Evolutionary conservation across 1,140 invertebrate genomes (phyloP), one percentile per base, ranked within the genome.

Genomic region (Nebria ingens): DNA sequence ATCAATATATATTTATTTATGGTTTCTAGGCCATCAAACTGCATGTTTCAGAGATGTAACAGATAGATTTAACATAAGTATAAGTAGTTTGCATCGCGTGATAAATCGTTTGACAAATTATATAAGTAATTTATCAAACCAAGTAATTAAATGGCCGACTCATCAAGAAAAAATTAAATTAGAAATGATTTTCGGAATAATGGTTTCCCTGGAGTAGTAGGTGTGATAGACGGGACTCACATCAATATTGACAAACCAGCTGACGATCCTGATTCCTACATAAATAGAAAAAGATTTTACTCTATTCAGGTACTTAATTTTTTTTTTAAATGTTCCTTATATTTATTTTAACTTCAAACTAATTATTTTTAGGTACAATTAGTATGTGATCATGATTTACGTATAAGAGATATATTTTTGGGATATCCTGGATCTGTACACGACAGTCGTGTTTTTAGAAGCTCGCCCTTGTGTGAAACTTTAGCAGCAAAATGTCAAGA

Each of bases 1-100:
- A 61, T 42, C 56, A 61, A 51, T 60, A 1, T 52, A 23, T 2
- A 61, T 59, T 23, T 68, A 65, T 60, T 60, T 69, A 45, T 69
- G 64, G 64, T 69, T 63, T 61, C 58, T 55, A 21, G 63, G 65
- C 17, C 60, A 69, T 61, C 55, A 68, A 60, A 58, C 63, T 42
- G 59, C 62, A 53, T 49, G 42, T 42, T 69, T 62, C 58, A 17
- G 66, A 23, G 66, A 68, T 61, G 59, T 65, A 42, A 61, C 60
- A 21, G 63, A 67, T 50, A 56, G 64, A 22, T 69, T 68, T 54
- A 57, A 62, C 57, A 53, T 69, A 25, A 55, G 58, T 19, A 56
- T 65, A 12, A 67, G 64, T 54, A 52, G 52, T 52, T 51, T 70
- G 9, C 54, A 54, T 53, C 54, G 55, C 19, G 59, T 69, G 21